These are phyloP conservation scores for Drosophila niveifrons DNA, from an alignment of 2,888 invertebrate genomes.

Conservation along the genomic window DNA sequence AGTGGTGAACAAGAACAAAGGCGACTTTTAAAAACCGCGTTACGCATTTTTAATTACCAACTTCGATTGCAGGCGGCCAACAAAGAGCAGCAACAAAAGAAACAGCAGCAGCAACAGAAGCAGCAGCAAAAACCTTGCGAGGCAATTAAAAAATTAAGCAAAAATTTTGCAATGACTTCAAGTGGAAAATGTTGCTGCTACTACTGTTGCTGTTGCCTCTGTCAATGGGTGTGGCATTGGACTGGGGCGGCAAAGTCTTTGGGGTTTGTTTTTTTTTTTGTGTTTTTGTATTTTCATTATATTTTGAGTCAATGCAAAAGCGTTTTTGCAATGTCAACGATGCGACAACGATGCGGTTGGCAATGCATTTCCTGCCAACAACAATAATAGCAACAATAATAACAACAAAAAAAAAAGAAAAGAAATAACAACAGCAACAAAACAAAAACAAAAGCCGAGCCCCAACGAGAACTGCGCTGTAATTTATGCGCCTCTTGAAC, in stretches of 20 bases:
- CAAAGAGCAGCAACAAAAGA: slow-evolving; percentile 25
- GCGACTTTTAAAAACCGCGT: slow-evolving; percentile 49
- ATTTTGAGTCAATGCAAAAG: slow-evolving; percentile 37
- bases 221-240: slow-evolving; percentile 51
- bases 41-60: slow-evolving; percentile 80
- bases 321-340: slow-evolving; percentile 67
- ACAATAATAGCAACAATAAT: slow-evolving; percentile 18
- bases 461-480: slow-evolving; percentile 43
- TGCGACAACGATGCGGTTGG: slow-evolving; percentile 47
- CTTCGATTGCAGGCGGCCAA: slow-evolving; percentile 48
- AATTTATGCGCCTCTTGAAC: slow-evolving; percentile 78
- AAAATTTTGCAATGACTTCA: slow-evolving; percentile 38
- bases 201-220: slow-evolving; percentile 19
- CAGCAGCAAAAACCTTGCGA: slow-evolving; percentile 26
- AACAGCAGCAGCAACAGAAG: slow-evolving; percentile 39
- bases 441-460: slow-evolving; percentile 29
- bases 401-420: slow-evolving; percentile 12
- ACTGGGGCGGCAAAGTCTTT: slow-evolving; percentile 24
- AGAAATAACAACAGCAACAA: slow-evolving; percentile 7
- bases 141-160: slow-evolving; percentile 76
- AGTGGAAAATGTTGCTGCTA: slow-evolving; percentile 27
- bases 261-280: slow-evolving; percentile 6
- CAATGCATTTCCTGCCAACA: slow-evolving; percentile 69
- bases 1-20: slow-evolving; percentile 57
- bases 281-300: background rate